Conservation (phyloP, 2,113 vertebrate species). For the Colius striatus region DNA sequence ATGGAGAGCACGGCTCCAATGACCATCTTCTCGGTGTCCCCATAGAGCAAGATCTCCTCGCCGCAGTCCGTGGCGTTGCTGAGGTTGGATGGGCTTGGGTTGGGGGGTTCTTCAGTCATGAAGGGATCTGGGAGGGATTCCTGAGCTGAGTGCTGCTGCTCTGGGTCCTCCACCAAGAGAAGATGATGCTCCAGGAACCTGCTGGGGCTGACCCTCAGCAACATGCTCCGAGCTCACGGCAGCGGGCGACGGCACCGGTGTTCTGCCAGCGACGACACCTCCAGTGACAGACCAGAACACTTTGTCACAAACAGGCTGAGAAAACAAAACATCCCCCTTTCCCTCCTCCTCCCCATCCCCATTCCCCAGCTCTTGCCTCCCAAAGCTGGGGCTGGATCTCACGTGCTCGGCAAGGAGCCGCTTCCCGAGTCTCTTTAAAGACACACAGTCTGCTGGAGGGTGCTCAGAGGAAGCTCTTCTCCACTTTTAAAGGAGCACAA, state of each 20-base stretch:
- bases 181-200: constrained; percentile 40
- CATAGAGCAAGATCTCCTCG: constrained; percentile 77
- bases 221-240: constrained; percentile 51
- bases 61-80: constrained; percentile 73
- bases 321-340: background rate
- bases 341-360: too few species aligned
- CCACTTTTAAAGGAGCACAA: background rate
- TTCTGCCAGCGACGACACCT: constrained; percentile 14
- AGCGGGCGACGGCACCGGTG: background rate
- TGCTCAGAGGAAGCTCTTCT: background rate
- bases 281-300: constrained; percentile 26
- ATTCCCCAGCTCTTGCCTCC: background rate
- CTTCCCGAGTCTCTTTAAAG: background rate
- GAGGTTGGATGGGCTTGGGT: constrained; percentile 56
- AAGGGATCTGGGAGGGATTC: constrained; percentile 40
- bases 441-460: background rate
- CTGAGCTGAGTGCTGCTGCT: constrained; percentile 28
- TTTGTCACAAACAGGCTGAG: background rate
- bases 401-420: background rate
- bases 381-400: background rate
- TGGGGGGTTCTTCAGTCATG: constrained; percentile 70
- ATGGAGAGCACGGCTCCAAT: constrained; percentile 78
- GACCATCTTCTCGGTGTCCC: constrained; percentile 77
- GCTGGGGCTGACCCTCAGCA: constrained; percentile 39
- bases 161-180: constrained; percentile 35